These are phyloP conservation scores for Euura saliciscinereae DNA, from an alignment of 1,140 invertebrate species.

Conservation along the genomic window DNA sequence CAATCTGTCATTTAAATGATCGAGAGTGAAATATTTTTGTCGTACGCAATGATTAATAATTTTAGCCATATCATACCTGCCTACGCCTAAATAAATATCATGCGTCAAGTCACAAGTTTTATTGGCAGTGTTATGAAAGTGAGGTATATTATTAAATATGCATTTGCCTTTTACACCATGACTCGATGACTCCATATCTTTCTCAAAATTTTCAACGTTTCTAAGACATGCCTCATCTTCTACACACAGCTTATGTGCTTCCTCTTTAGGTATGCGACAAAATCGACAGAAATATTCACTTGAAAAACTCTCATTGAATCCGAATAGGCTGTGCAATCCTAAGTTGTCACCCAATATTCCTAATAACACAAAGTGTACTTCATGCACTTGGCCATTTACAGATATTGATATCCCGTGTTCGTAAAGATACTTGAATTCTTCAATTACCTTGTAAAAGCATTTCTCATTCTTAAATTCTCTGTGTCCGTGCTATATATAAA, in stretches of 20 bases:
- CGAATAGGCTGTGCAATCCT: conserved; percentile 24
- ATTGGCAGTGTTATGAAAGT: conserved; percentile 26
- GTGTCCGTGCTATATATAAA: conserved; percentile 27
- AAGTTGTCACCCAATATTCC: conserved; percentile 24
- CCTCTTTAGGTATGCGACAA: conserved; percentile 18
- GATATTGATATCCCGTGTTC: neutral
- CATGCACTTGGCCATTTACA: conserved; percentile 12
- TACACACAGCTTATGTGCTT: conserved; percentile 14
- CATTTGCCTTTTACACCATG: conserved; percentile 27
- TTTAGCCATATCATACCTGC: too few relatives aligned
- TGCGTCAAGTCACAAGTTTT: conserved; percentile 28
- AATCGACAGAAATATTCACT: conserved; percentile 24
- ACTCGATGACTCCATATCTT: conserved; percentile 16
- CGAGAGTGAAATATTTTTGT: too few relatives aligned
- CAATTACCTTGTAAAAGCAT: conserved; percentile 29
- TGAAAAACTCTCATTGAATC: conserved; percentile 22
- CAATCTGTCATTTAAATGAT: too few relatives aligned
- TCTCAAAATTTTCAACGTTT: conserved; percentile 27
- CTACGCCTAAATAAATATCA: too few relatives aligned
- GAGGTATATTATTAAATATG: conserved; percentile 32
- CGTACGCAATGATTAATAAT: too few relatives aligned
- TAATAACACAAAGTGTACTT: conserved; percentile 23
- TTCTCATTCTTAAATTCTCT: conserved; percentile 13
- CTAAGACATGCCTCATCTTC: conserved; percentile 22
- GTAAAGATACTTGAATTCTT: conserved; percentile 17